Conservation (phyloP, 2,797 vertebrate species). For the Neosilurus mollespiculum region DNA sequence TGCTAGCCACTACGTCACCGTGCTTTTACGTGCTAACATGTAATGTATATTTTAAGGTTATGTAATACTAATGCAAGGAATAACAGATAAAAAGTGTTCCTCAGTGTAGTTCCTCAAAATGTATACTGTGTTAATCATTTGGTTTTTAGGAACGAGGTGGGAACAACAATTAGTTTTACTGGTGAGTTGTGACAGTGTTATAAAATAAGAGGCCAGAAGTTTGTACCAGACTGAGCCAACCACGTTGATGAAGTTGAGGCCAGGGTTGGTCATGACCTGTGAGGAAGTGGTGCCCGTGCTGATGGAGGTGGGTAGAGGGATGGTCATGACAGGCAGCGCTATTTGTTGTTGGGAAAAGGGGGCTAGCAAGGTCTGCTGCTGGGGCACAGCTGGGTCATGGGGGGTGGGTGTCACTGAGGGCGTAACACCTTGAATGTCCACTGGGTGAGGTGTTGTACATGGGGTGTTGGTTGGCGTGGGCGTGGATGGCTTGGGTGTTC, state of each 20-base stretch:
- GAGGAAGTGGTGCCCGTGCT: conserved; percentile 85
- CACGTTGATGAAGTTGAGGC: conserved; percentile 96
- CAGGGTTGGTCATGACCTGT: conserved; percentile 91
- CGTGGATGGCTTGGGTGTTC: conserved; percentile 95
- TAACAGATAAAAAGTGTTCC: no score
- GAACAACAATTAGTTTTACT: neutral
- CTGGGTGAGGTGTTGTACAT: conserved; percentile 91
- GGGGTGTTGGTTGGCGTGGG: conserved; percentile 94
- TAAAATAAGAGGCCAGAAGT: neutral
- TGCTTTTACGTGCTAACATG: conserved; percentile 7
- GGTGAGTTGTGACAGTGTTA: neutral
- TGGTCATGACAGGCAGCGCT: conserved; percentile 93
- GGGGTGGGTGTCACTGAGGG: conserved; percentile 83
- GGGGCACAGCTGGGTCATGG: conserved; percentile 82
- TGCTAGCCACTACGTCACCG: no score
- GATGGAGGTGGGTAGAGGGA: conserved; percentile 89
- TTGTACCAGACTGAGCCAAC: conserved; percentile 93
- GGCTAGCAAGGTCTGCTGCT: conserved; percentile 85
- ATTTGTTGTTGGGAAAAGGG: conserved; percentile 93
- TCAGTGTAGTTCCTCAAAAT: neutral
- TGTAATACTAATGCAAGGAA: neutral
- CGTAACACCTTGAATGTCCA: conserved; percentile 82
- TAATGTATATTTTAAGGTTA: neutral
- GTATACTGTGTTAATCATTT: neutral
- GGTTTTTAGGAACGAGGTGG: neutral